phyloP scores from a whole-genome alignment of 2,113 vertebrate genomes.

The Poeciliopsis retropinna region DNA sequence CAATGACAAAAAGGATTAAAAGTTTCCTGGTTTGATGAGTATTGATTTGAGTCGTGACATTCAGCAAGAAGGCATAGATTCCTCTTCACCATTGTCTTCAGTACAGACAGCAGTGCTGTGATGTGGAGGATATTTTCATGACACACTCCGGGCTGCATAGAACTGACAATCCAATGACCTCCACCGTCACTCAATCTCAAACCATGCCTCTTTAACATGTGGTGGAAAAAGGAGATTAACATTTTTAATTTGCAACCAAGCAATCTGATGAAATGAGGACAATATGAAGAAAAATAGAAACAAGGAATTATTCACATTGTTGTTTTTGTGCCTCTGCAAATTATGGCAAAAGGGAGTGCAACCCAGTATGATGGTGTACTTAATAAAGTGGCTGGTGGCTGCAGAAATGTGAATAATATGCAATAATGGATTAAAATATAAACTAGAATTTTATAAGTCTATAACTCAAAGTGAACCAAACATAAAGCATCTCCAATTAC shows the following conservation, averaged over 20 bases:
- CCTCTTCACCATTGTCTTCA: no score
- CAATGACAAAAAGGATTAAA: no score
- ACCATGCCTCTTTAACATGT: neutral
- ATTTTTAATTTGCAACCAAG: neutral
- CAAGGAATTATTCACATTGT: neutral
- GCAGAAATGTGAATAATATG: conserved; percentile 23
- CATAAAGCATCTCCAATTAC: conserved; percentile 65
- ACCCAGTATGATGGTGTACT: neutral
- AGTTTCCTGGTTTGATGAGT: no score
- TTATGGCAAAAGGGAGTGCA: neutral
- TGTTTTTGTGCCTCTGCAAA: neutral
- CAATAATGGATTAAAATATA: conserved; percentile 58
- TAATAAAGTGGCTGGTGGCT: neutral
- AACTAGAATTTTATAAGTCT: conserved; percentile 70
- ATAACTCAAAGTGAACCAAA: conserved; percentile 68
- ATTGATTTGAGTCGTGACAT: no score
- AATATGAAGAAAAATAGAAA: neutral
- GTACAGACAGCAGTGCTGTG: neutral
- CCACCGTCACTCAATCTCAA: neutral
- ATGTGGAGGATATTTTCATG: neutral
- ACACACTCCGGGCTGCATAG: neutral
- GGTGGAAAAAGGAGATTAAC: neutral
- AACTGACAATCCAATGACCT: neutral
- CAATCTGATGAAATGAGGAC: neutral
- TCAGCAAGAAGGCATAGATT: no score